Percentiles rank a stretch among this genome's conserved stretches.
Conservation (phyloP, 2,888 invertebrate species). For the Noctua fimbriata region DNA sequence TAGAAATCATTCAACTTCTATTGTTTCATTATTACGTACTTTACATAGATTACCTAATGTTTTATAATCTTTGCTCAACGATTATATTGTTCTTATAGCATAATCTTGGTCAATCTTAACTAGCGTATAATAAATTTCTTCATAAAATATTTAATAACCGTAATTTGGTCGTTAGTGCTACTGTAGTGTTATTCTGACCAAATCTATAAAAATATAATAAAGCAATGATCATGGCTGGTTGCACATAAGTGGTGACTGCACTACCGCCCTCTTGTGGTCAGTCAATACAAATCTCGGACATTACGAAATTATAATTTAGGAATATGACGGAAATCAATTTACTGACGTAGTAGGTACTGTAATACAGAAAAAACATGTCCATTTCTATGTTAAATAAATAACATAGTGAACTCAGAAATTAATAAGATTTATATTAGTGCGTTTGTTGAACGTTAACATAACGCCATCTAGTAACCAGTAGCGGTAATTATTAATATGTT, state of each 20-base stretch:
- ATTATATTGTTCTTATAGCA: conserved; percentile 52
- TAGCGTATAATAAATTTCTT: conserved; percentile 43
- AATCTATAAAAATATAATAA: conserved; percentile 19
- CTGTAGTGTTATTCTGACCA: conserved; percentile 34
- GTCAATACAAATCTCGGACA: conserved; percentile 14
- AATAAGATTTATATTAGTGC: neutral
- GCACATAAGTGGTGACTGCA: conserved; percentile 15
- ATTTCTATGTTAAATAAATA: neutral
- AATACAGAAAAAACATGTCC: neutral
- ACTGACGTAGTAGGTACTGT: neutral
- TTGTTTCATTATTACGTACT: conserved; percentile 31
- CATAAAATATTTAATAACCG: conserved; percentile 48
- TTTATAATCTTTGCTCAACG: conserved; percentile 44
- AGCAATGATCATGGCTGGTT: conserved; percentile 29
- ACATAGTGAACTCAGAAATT: no score
- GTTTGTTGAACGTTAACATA: conserved; percentile 54
- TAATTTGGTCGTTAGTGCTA: conserved; percentile 36
- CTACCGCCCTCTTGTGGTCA: conserved; percentile 51
- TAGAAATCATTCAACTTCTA: neutral
- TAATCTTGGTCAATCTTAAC: conserved; percentile 47
- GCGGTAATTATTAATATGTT: conserved; percentile 51
- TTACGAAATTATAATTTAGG: conserved; percentile 20
- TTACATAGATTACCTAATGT: conserved; percentile 47
- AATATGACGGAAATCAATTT: conserved; percentile 10
- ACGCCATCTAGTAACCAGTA: conserved; percentile 78